phyloP scores from a whole-genome alignment of 1,140 invertebrate genomes.

The Drosophila lacteicornis region DNA sequence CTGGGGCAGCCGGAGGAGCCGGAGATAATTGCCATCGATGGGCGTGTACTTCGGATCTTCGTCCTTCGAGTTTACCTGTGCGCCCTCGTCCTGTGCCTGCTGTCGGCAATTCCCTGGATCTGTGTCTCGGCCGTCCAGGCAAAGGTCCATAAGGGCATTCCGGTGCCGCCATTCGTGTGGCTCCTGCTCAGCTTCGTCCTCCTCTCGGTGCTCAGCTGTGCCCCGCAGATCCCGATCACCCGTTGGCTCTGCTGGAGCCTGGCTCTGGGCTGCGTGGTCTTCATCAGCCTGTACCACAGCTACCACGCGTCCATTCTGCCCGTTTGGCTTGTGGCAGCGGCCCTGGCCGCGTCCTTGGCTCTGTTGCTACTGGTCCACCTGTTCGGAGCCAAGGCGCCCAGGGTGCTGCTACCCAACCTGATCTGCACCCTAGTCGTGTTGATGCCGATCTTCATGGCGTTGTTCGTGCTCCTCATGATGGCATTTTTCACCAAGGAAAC shows the following conservation, averaged over 20 bases:
- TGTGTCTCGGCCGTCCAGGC: neutral
- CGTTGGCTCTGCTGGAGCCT: neutral
- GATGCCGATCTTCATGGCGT: neutral
- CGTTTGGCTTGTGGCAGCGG: neutral
- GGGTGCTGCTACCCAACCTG: neutral
- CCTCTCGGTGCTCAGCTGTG: conserved; percentile 8
- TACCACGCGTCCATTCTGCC: neutral
- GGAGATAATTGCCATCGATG: neutral
- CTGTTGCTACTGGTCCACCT: conserved; percentile 1
- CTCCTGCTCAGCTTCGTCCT: neutral
- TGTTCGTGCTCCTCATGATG: conserved; percentile 3
- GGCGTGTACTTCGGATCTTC: neutral
- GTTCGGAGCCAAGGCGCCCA: conserved; percentile 14
- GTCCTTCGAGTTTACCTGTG: conserved; percentile 9
- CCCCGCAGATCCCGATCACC: neutral
- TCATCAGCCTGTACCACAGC: conserved; percentile 1
- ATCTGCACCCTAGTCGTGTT: conserved; percentile 1
- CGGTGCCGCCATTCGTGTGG: conserved; percentile 24
- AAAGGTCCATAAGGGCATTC: neutral
- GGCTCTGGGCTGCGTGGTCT: neutral
- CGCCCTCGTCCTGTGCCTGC: neutral
- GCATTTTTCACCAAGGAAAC: neutral
- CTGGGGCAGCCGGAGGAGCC: neutral
- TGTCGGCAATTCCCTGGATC: conserved; percentile 27
- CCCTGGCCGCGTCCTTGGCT: neutral